Evolutionary conservation across 2,888 invertebrate species (phyloP).

Genomic region (Coenonympha arcania): DNA sequence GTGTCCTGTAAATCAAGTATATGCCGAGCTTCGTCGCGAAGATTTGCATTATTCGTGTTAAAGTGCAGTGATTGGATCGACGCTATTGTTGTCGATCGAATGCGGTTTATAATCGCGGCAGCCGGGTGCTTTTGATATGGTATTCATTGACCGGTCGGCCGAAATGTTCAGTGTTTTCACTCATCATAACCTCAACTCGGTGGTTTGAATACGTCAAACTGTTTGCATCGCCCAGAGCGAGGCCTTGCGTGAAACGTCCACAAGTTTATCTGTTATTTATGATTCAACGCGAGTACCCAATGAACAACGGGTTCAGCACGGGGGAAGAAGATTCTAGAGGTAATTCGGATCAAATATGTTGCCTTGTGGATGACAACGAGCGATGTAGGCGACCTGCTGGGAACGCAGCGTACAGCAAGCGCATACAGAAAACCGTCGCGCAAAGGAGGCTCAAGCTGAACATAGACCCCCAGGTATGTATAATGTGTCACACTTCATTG

Average conservation of each 20-base stretch:
- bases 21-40: conserved; percentile 39
- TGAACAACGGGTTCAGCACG: conserved; percentile 92
- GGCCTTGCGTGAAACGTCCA: conserved; percentile 48
- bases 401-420: conserved; percentile 96
- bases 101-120: conserved; percentile 34
- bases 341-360: conserved; percentile 91
- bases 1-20: conserved; percentile 18
- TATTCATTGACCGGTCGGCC: conserved; percentile 39
- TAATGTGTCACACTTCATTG: neutral
- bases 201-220: conserved; percentile 61
- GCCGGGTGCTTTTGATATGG: conserved; percentile 38
- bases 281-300: conserved; percentile 75
- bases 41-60: conserved; percentile 39
- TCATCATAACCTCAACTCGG: conserved; percentile 63
- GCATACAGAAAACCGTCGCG: conserved; percentile 95
- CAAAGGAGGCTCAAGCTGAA: conserved; percentile 91
- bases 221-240: conserved; percentile 51
- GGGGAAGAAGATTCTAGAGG: conserved; percentile 93
- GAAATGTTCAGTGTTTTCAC: conserved; percentile 55
- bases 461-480: conserved; percentile 78
- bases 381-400: conserved; percentile 91
- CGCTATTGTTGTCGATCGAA: conserved; percentile 30
- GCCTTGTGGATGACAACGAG: conserved; percentile 90
- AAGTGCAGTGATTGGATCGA: conserved; percentile 49
- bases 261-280: conserved; percentile 65